Percentiles rank a stretch among this genome's conserved stretches.
phyloP scores from a whole-genome alignment of 2,113 vertebrate genomes.

The Nanorana parkeri region DNA sequence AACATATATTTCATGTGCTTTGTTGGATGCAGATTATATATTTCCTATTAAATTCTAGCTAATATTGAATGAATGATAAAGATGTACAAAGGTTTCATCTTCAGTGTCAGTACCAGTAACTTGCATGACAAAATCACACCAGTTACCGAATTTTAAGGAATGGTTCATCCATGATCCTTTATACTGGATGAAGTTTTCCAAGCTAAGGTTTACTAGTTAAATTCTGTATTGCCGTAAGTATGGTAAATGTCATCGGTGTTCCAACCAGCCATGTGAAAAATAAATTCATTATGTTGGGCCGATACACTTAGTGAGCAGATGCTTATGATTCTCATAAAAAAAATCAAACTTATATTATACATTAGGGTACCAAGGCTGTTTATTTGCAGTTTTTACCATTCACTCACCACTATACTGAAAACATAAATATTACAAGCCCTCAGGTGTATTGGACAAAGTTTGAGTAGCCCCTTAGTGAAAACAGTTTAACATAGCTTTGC shows the following conservation, averaged over 20 bases:
- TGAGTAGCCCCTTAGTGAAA: background rate
- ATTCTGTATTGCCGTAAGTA: constrained; percentile 26
- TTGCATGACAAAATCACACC: background rate
- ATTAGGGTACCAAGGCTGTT: constrained; percentile 12
- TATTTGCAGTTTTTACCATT: background rate
- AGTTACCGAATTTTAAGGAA: background rate
- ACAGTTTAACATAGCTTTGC: background rate
- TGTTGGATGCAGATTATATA: too few species aligned
- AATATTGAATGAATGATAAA: background rate
- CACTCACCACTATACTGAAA: background rate
- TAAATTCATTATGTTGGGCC: constrained; percentile 21
- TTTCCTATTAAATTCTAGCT: background rate
- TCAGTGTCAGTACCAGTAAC: background rate
- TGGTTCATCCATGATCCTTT: background rate
- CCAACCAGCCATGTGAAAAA: constrained; percentile 31
- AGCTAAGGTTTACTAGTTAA: background rate
- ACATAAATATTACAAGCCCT: background rate
- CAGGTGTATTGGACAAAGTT: constrained; percentile 3
- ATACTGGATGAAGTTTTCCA: background rate
- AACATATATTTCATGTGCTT: too few species aligned
- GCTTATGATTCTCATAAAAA: constrained; percentile 25
- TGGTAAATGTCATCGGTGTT: constrained; percentile 44
- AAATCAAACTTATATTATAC: constrained; percentile 8
- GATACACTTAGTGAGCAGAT: background rate
- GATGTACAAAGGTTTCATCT: background rate